These are phyloP conservation scores for Anthoptus insignis DNA, from an alignment of 2,888 invertebrate species.

Conservation along the genomic window DNA sequence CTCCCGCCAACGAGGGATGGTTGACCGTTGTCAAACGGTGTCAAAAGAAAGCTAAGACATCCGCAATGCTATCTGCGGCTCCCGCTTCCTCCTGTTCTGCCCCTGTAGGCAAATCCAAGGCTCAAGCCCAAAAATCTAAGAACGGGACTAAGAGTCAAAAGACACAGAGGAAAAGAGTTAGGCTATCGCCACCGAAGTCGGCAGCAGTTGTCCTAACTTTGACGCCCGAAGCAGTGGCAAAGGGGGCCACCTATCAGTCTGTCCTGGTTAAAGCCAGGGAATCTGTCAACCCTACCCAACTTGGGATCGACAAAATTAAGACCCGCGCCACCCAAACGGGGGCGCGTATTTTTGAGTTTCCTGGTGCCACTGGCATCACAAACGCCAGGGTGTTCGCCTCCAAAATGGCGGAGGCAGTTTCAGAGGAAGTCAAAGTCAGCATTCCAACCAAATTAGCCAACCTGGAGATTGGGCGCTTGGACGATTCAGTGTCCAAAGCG, in stretches of 20 bases:
- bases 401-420: constrained; percentile 1
- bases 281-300: neutral
- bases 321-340: constrained; percentile 1
- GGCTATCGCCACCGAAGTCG: neutral
- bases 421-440: neutral
- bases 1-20: constrained; percentile 2
- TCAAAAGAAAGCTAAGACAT: neutral
- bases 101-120: neutral
- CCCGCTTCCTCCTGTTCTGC: neutral
- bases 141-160: neutral
- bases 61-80: neutral
- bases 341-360: neutral
- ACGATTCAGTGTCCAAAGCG: constrained; percentile 27
- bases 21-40: neutral
- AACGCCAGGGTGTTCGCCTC: constrained; percentile 1
- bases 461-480: constrained; percentile 10
- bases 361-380: neutral
- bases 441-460: neutral
- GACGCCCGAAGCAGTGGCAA: neutral
- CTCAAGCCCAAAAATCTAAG: neutral
- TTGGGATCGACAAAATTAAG: constrained; percentile 1
- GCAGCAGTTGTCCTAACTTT: constrained; percentile 1
- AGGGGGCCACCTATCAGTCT: neutral
- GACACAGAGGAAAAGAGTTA: neutral
- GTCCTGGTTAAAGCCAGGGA: neutral